Evolutionary conservation across 2,888 invertebrate genomes (phyloP).

Genomic region (Drosophila flavopinicola): DNA sequence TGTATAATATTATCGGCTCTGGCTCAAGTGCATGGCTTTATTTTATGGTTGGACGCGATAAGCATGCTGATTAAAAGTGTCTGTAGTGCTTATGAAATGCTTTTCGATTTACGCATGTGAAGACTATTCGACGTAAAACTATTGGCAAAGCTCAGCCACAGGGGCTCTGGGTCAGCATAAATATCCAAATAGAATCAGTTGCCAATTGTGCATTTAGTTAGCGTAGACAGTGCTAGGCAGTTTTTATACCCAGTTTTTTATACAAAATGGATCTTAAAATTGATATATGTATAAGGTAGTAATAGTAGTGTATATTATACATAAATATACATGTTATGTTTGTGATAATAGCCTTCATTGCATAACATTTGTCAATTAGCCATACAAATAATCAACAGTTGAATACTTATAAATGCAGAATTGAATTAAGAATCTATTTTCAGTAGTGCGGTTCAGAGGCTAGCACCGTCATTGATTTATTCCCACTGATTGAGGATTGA

Average conservation of each 20-base stretch:
- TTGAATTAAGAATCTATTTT: background rate
- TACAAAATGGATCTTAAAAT: no score
- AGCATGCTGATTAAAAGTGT: background rate
- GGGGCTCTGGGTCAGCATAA: slow-evolving; percentile 2
- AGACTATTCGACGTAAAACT: background rate
- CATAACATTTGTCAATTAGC: background rate
- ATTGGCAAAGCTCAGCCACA: background rate
- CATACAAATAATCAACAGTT: background rate
- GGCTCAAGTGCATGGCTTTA: slow-evolving; percentile 1
- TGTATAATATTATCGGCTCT: slow-evolving; percentile 1
- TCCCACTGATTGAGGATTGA: no score
- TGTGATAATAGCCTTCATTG: no score
- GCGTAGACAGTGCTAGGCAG: background rate
- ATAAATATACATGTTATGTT: no score
- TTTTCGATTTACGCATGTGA: background rate
- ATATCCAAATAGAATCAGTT: background rate
- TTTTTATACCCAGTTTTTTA: background rate
- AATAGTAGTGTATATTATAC: no score
- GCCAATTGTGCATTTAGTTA: slow-evolving; percentile 4
- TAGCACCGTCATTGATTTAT: no score
- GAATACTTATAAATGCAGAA: no score
- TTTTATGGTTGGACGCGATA: slow-evolving; percentile 3
- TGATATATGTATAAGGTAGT: no score
- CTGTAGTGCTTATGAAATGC: background rate
- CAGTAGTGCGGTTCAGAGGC: no score